Evolutionary conservation across 2,113 vertebrate species (phyloP), one percentile per base, ranked within the genome.

Genomic region (Thomomys bottae): DNA sequence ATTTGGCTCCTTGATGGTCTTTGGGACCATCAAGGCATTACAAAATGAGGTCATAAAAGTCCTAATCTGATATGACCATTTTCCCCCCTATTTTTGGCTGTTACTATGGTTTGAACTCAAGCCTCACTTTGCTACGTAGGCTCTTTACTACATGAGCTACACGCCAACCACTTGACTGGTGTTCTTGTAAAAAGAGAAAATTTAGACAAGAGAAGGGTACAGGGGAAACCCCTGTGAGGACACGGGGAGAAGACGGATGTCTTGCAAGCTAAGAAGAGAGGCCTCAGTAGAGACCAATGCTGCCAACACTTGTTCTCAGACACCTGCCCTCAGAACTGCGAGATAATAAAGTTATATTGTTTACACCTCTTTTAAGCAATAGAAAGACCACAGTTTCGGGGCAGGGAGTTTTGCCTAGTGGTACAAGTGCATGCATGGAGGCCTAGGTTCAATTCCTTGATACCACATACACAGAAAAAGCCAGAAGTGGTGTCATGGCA

Each of bases 331-430:
- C 45, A 42, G 6, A 86, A 80, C 9, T 38, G 17, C 32, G n/a
- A 88, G 80, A 88, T 67, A 70, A 70, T 82, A 17, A 70, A 36
- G 71, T n/a, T 78, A 28, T 45, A 10, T 83, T 78, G 57, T n/a
- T 79, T 54, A 91, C 89, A 42, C 32, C 59, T 61, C 24, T 61
- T 11, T 61, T 61, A 61, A 61, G 24, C 59, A 61, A 61, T 5
- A 61, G 59, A 61, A 61, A 59, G 57, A 59, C 14, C 20, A 15
- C 17, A 59, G 59, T 23, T 26, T 11, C 30, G n/a, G n/a, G n/a
- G n/a, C n/a, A n/a, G n/a, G n/a, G n/a, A n/a, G n/a, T n/a, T n/a
- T n/a, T n/a, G n/a, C n/a, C n/a, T n/a, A n/a, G n/a, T n/a, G n/a
- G n/a, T n/a, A n/a, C n/a, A n/a, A n/a, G n/a, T n/a, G n/a, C n/a